Evolutionary conservation across 1,140 invertebrate species (phyloP), one percentile per base, ranked within the genome.

Genomic region (Halesus radiatus): DNA sequence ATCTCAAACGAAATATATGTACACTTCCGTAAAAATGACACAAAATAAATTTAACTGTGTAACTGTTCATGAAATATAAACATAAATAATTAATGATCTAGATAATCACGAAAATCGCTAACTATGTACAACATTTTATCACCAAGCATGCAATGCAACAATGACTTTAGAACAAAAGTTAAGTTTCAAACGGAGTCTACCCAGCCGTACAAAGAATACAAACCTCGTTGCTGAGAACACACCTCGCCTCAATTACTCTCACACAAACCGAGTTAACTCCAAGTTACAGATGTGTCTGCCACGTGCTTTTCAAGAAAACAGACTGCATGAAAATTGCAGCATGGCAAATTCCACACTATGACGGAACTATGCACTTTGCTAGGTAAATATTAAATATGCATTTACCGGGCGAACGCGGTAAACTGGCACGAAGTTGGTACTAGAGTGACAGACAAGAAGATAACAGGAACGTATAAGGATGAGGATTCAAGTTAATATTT

Each of bases 371-470:
- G 62, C 62, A 66, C 62, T 66, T 66, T 66, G 10, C 37, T 13
- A 10, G 37, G 37, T 45, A 32, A 26, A 26, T 22, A 32, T 22
- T 29, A 66, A 32, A 66, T 37, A 66, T 66, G 62, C 26, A 66
- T 66, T 66, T 66, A 29, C 62, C 29, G 62, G 62, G 62, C 62
- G 37, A 66, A 32, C 22, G 62, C 29, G 29, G 62, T 29, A 66
- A 64, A 29, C 16, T 29, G 62, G 62, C 62, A 37, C 15, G 62
- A n/a, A 66, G 62, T 32, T 26, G 62, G 62, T 66, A 26, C 22
- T 16, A n/a, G n/a, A 32, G 32, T 66, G 62, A 66, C 23, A 66
- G 62, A 29, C 62, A 66, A 16, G 29, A 66, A 16, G 29, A 66
- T 29, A 66, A 4, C 5, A 10, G 16, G 56, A 23, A 26, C 3